Evolutionary conservation across 2,113 vertebrate species (phyloP).

Genomic region (Tragulus kanchil): DNA sequence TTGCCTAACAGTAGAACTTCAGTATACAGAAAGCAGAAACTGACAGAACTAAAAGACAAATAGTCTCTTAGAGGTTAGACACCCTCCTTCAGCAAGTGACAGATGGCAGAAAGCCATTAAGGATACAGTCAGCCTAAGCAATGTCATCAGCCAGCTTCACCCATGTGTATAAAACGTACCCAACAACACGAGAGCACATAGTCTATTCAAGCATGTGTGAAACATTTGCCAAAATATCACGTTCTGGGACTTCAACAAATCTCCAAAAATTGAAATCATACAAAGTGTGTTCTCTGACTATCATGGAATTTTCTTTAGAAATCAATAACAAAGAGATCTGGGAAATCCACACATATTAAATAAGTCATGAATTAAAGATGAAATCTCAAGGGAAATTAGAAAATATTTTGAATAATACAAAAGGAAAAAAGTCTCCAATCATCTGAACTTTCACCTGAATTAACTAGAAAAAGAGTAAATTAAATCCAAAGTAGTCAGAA

Average conservation of each 20-base stretch:
- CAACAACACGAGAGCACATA: neutral
- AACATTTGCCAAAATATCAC: accelerated
- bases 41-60: neutral
- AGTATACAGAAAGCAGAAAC: neutral
- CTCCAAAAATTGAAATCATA: neutral
- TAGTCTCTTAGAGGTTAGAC: neutral
- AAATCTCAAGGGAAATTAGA: neutral
- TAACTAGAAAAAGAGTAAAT: neutral
- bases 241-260: neutral
- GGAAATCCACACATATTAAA: neutral
- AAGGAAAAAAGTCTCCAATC: neutral
- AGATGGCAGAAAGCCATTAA: neutral
- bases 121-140: neutral
- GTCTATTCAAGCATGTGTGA: accelerated
- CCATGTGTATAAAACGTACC: neutral
- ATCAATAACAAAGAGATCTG: neutral
- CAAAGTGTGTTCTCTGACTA: neutral
- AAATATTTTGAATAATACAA: neutral
- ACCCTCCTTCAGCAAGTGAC: neutral
- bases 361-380: neutral
- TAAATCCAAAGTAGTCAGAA: neutral
- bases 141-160: neutral
- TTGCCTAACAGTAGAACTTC: neutral
- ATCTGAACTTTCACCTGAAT: neutral
- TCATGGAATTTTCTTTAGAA: neutral